Base-by-base conservation (phyloP, 2,888 invertebrate genomes). In the Steinernema scapterisci region DNA sequence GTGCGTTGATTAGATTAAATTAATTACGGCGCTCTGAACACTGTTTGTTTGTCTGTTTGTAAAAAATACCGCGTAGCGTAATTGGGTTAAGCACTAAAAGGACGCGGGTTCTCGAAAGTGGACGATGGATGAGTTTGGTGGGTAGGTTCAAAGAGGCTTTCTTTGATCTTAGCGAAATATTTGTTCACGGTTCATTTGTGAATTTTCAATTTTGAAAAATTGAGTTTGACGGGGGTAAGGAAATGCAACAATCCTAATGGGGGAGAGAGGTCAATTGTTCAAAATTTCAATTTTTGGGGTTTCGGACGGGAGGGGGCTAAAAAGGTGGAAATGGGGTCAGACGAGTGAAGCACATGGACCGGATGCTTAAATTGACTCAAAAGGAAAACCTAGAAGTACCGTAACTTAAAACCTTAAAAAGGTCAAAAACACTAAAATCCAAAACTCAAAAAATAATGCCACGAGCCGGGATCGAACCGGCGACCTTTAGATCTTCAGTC, bases 401-500 rank as follows among this genome's bases (percentile, higher is more conserved):
- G n/a, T n/a, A n/a, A n/a, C n/a, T n/a, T n/a, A n/a, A n/a, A n/a
- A n/a, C n/a, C n/a, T n/a, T n/a, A n/a, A n/a, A n/a, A n/a, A n/a
- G n/a, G n/a, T n/a, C n/a, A n/a, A n/a, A n/a, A n/a, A 38, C 5
- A 38, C 9, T 38, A 3, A 38, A 38, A 38, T 38, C 38, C 38
- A 38, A 6, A 6, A 6, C 9, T 38, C 38, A 38, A 38, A 38
- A 38, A 38, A 38, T 3, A 52, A 52, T 85, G 84, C 83, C 83
- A 78, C 82, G 81, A 85, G 81, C 86, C 85, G 85, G 86, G 85
- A 85, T 86, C 83, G 86, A 85, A 86, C 86, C 84, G 83, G 85
- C 80, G 86, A 85, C 85, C 80, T 86, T 86, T 84, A 84, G 86
- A 86, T 86, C 85, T 86, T 86, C 86, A 86, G 86, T 86, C 86